Evolutionary conservation across 2,888 invertebrate genomes (phyloP).

Genomic region (Eubasilissa splendida): DNA sequence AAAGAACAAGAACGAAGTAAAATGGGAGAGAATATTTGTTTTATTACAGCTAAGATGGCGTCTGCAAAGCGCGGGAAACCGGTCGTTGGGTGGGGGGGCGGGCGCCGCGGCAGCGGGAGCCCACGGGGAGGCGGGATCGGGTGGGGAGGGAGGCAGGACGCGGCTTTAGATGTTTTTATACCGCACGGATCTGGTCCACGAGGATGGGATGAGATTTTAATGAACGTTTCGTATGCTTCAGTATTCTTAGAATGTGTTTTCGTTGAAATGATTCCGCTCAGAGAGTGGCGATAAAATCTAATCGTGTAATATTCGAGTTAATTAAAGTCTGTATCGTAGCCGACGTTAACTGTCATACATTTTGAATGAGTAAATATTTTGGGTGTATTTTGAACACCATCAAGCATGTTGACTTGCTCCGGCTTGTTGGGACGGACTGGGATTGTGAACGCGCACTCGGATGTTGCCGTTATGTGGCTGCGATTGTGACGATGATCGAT

Average conservation of each 20-base stretch:
- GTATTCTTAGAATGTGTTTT: slow-evolving; percentile 8
- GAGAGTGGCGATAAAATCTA: not conserved
- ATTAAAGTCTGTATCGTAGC: not conserved
- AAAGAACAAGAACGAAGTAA: slow-evolving; percentile 43
- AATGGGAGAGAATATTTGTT: slow-evolving; percentile 44
- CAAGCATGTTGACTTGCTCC: too few species aligned
- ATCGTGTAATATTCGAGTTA: not conserved
- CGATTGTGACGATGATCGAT: too few species aligned
- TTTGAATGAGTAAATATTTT: not conserved
- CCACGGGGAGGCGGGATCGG: not conserved
- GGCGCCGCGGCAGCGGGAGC: not conserved
- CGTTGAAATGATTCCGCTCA: not conserved
- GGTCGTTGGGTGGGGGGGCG: not conserved
- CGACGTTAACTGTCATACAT: not conserved
- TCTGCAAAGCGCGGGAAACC: slow-evolving; percentile 24
- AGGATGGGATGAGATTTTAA: not conserved
- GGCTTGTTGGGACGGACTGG: too few species aligned
- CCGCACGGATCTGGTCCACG: not conserved
- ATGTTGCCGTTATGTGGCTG: too few species aligned
- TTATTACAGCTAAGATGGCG: slow-evolving; percentile 46
- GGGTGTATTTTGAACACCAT: not conserved
- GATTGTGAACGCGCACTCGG: too few species aligned
- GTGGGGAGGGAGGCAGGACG: slow-evolving; percentile 28
- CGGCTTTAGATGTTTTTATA: slow-evolving; percentile 38
- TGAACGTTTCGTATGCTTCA: slow-evolving; percentile 1